phyloP scores from a whole-genome alignment of 1,140 invertebrate genomes.

The Cydia strobilella region DNA sequence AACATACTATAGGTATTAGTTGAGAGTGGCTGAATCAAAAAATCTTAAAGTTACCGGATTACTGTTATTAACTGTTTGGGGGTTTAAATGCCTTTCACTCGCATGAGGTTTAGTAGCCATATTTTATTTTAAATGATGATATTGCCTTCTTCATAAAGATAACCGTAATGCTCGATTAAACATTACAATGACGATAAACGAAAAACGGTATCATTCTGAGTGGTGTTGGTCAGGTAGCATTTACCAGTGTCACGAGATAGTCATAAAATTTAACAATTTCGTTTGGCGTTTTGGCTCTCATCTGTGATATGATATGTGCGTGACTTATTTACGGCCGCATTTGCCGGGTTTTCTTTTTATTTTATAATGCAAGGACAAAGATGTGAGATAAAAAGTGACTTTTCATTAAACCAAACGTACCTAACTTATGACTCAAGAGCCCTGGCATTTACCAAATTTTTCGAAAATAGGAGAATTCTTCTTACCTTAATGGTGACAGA shows the following conservation, averaged over 20 bases:
- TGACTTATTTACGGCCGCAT: too few species aligned
- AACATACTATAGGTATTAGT: constrained; percentile 17
- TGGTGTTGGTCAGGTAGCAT: too few species aligned
- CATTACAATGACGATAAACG: not conserved
- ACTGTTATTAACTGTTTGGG: constrained; percentile 24
- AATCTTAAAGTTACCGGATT: constrained; percentile 20
- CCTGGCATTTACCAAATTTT: not conserved
- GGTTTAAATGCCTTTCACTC: constrained; percentile 20
- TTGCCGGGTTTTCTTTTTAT: too few species aligned
- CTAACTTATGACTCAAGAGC: too few species aligned
- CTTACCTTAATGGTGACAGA: constrained; percentile 91
- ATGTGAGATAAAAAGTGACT: not conserved
- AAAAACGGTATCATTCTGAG: too few species aligned
- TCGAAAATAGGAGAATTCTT: constrained; percentile 43
- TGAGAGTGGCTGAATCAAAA: not conserved
- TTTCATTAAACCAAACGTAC: too few species aligned
- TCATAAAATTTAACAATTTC: too few species aligned
- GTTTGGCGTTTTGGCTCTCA: too few species aligned
- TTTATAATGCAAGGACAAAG: not conserved
- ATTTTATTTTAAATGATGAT: constrained; percentile 5
- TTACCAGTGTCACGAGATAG: too few species aligned
- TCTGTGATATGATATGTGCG: too few species aligned
- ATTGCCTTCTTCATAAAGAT: not conserved
- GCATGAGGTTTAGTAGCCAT: not conserved
- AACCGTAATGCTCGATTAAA: not conserved